phyloP scores from a whole-genome alignment of 1,140 invertebrate genomes.

The Neelides sp. region DNA sequence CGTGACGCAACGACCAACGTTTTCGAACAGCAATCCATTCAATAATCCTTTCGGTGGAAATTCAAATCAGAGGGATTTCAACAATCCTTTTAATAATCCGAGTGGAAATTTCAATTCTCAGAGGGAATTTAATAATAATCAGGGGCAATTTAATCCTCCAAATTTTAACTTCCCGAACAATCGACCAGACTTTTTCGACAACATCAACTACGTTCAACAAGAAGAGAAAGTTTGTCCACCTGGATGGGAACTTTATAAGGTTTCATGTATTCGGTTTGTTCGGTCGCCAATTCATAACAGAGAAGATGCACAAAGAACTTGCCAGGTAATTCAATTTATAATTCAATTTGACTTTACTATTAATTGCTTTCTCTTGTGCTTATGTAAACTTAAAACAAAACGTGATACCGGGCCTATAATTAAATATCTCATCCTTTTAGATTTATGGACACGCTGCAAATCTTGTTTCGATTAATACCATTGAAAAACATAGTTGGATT shows the following conservation, averaged over 20 bases:
- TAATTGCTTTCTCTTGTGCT: background rate
- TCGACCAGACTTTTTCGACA: too few relatives aligned
- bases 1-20: too few relatives aligned
- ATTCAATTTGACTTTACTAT: slow-evolving; percentile 1
- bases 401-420: background rate
- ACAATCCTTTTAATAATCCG: too few relatives aligned
- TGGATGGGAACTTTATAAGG: slow-evolving; percentile 61
- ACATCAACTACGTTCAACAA: slow-evolving; percentile 3
- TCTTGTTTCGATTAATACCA: slow-evolving; percentile 58
- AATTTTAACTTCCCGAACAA: too few relatives aligned
- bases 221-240: slow-evolving; percentile 54
- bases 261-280: slow-evolving; percentile 74
- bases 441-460: slow-evolving; percentile 56
- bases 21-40: too few relatives aligned
- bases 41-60: too few relatives aligned
- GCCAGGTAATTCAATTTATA: slow-evolving; percentile 42
- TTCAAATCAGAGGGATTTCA: too few relatives aligned
- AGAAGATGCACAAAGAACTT: slow-evolving; percentile 64
- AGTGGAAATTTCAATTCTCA: too few relatives aligned
- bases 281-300: slow-evolving; percentile 64
- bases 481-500: slow-evolving; percentile 77
- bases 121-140: too few relatives aligned
- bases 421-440: slow-evolving; percentile 32
- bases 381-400: background rate
- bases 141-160: too few relatives aligned